Evolutionary conservation across 2,797 vertebrate species (phyloP).

Genomic region (Coregonus suidteri): DNA sequence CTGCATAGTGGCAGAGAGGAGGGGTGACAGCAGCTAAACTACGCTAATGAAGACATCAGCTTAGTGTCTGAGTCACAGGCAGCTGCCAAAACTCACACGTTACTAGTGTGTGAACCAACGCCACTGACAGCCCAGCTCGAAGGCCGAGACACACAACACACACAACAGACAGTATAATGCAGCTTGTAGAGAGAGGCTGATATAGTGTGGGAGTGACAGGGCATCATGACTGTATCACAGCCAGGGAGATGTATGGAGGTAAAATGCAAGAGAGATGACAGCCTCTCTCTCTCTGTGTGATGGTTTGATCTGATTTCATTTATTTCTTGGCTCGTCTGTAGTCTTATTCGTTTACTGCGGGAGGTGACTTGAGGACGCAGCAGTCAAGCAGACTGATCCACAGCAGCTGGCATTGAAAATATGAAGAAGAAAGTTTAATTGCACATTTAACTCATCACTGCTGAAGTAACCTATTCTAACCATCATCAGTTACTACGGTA

Average conservation of each 20-base stretch:
- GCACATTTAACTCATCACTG: neutral
- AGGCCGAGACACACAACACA: slow-evolving; percentile 30
- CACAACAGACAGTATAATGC: neutral
- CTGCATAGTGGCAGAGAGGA: slow-evolving; percentile 44
- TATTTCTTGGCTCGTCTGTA: slow-evolving; percentile 30
- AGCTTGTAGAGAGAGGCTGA: neutral
- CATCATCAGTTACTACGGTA: slow-evolving; percentile 47
- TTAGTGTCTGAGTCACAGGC: slow-evolving; percentile 48
- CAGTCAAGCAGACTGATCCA: slow-evolving; percentile 52
- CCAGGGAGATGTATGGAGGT: slow-evolving; percentile 47
- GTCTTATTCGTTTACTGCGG: neutral
- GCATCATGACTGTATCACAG: slow-evolving; percentile 46
- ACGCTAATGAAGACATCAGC: slow-evolving; percentile 69
- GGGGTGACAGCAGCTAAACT: slow-evolving; percentile 48
- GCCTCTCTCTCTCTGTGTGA: slow-evolving; percentile 59
- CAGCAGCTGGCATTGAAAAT: slow-evolving; percentile 32
- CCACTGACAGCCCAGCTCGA: slow-evolving; percentile 34
- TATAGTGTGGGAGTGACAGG: neutral
- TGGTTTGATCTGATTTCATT: slow-evolving; percentile 46
- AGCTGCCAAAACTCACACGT: slow-evolving; percentile 50
- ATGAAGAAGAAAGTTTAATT: slow-evolving; percentile 31
- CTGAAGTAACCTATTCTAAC: slow-evolving; percentile 21
- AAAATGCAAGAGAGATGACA: slow-evolving; percentile 46
- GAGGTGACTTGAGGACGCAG: slow-evolving; percentile 29
- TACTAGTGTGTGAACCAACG: slow-evolving; percentile 28